These are phyloP conservation scores for Clinocottus analis DNA, from an alignment of 2,113 vertebrate species.

Conservation along the genomic window DNA sequence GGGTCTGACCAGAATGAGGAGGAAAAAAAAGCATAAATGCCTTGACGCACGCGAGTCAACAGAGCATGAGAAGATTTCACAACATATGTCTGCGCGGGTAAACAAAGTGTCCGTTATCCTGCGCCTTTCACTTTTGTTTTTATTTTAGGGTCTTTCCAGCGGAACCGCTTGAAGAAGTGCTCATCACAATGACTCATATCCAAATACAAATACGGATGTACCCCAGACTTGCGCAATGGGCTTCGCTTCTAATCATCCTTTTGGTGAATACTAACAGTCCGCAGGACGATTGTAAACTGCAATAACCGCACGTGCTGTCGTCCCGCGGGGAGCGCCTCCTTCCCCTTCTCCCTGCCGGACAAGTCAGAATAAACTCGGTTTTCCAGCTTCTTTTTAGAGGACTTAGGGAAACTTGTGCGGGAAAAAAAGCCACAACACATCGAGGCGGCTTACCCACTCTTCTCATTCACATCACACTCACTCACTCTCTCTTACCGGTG, in stretches of 20 bases:
- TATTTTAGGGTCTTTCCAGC: slow-evolving; percentile 25
- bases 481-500: slow-evolving; percentile 74
- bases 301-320: slow-evolving; percentile 52
- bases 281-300: slow-evolving; percentile 24
- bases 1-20: not conserved
- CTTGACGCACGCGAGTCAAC: slow-evolving; percentile 44
- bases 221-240: slow-evolving; percentile 6
- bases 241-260: slow-evolving; percentile 3
- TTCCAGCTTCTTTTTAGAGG: not conserved
- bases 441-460: slow-evolving; percentile 13
- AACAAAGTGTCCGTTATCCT: slow-evolving; percentile 32
- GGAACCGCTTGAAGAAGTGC: not conserved
- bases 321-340: slow-evolving; percentile 5
- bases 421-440: slow-evolving; percentile 5
- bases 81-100: not conserved
- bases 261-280: slow-evolving; percentile 7
- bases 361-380: slow-evolving; percentile 6
- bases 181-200: slow-evolving; percentile 35
- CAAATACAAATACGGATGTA: not conserved
- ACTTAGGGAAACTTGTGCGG: slow-evolving; percentile 62
- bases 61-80: not conserved
- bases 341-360: not conserved
- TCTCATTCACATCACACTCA: slow-evolving; percentile 46
- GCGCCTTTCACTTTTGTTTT: slow-evolving; percentile 69
- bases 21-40: slow-evolving; percentile 8